phyloP scores from a whole-genome alignment of 2,113 vertebrate species.

The Odocoileus virginianus region DNA sequence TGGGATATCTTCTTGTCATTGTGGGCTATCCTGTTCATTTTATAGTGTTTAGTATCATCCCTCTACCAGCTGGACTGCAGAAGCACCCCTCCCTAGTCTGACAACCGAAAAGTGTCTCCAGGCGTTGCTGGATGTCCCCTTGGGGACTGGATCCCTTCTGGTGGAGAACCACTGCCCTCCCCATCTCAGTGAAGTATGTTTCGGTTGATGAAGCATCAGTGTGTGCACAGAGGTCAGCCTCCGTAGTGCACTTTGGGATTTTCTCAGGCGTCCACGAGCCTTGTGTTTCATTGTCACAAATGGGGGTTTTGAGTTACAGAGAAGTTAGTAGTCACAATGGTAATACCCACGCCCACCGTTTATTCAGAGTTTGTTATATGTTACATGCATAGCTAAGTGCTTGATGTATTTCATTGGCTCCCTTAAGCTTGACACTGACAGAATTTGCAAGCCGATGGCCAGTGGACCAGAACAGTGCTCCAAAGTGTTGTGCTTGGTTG shows the following conservation, averaged over 20 bases:
- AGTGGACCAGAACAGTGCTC: neutral
- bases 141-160: neutral
- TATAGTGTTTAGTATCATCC: neutral
- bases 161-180: neutral
- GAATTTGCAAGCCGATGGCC: neutral
- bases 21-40: neutral
- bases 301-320: neutral
- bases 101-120: neutral
- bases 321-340: neutral
- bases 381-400: neutral
- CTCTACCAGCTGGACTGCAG: neutral
- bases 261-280: neutral
- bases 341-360: neutral
- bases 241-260: neutral
- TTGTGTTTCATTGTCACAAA: neutral
- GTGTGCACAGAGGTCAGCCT: neutral
- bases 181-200: neutral
- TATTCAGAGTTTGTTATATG: conserved; percentile 23
- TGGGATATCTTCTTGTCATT: neutral
- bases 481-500: neutral
- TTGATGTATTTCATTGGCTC: neutral
- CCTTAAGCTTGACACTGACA: neutral
- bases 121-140: neutral
- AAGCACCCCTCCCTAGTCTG: neutral
- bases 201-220: neutral